A percentile compares a stretch with the other conserved stretches of the same genome.
Conservation (phyloP, 2,113 vertebrate genomes). For the Dasypus novemcinctus region DNA sequence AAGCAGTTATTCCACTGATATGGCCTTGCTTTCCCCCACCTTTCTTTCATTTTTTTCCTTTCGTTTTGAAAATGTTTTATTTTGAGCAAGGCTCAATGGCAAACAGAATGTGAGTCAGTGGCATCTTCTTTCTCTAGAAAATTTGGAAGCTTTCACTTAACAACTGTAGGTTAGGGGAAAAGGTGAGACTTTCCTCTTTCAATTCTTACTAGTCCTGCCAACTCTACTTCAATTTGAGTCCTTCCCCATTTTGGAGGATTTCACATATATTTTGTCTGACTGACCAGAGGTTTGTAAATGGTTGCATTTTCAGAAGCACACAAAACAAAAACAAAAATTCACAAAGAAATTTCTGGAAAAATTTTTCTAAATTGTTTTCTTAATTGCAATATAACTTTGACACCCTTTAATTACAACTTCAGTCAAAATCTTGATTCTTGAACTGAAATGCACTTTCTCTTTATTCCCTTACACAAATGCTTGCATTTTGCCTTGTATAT, state of each 20-base stretch:
- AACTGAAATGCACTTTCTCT: constrained; percentile 45
- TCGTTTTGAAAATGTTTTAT: constrained; percentile 27
- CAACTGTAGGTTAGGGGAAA: neutral
- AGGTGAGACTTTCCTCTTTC: constrained; percentile 20
- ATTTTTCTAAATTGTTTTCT: neutral
- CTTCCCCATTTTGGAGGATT: neutral
- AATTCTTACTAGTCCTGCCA: neutral
- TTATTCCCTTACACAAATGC: constrained; percentile 21
- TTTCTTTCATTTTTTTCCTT: constrained; percentile 34
- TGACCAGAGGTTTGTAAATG: constrained; percentile 42
- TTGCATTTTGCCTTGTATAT: constrained; percentile 1
- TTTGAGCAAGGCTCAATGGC: constrained; percentile 33
- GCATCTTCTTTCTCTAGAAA: neutral
- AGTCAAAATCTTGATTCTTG: constrained; percentile 43
- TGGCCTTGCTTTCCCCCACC: neutral
- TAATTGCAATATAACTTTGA: neutral
- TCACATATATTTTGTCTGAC: neutral
- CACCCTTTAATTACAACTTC: constrained; percentile 11
- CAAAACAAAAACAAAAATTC: neutral
- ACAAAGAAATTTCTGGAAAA: neutral
- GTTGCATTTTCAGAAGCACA: constrained; percentile 41
- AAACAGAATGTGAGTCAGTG: constrained; percentile 38
- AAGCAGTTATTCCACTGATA: no score
- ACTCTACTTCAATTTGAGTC: neutral
- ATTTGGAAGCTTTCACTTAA: constrained; percentile 40